Percentiles rank a stretch among this genome's conserved stretches.
Conservation (phyloP, 2,888 invertebrate genomes). For the Philhelius pedissequus region DNA sequence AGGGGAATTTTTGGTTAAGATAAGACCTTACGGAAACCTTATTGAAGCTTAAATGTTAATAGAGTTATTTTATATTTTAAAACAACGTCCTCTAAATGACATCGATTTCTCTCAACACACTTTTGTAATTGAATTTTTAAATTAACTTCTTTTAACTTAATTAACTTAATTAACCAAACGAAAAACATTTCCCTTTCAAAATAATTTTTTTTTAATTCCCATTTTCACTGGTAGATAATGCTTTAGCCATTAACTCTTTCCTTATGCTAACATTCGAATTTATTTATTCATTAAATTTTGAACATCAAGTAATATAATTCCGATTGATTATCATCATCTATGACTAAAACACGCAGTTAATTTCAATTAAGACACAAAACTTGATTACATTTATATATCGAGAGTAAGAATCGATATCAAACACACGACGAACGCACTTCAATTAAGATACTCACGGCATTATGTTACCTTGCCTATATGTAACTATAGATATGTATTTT, state of each 20-base stretch:
- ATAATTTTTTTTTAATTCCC: no score
- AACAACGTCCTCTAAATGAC: no score
- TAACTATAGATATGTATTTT: background rate
- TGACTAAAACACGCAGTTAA: slow-evolving; percentile 6
- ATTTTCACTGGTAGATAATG: no score
- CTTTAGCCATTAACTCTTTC: background rate
- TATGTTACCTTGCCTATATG: background rate
- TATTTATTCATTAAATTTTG: background rate
- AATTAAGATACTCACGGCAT: background rate
- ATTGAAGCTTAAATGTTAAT: no score
- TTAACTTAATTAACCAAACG: no score
- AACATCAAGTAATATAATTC: background rate
- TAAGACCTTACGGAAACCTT: no score
- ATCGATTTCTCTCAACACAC: no score
- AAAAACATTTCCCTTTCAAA: no score
- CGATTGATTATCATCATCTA: slow-evolving; percentile 5
- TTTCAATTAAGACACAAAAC: slow-evolving; percentile 17
- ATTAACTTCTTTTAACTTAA: no score
- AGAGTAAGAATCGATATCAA: background rate
- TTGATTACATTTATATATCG: background rate
- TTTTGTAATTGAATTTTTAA: no score
- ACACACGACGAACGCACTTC: background rate
- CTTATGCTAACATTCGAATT: background rate
- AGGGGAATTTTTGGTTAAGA: no score
- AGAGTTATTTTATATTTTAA: no score